phyloP scores from a whole-genome alignment of 2,113 vertebrate genomes.

The Cariama cristata region DNA sequence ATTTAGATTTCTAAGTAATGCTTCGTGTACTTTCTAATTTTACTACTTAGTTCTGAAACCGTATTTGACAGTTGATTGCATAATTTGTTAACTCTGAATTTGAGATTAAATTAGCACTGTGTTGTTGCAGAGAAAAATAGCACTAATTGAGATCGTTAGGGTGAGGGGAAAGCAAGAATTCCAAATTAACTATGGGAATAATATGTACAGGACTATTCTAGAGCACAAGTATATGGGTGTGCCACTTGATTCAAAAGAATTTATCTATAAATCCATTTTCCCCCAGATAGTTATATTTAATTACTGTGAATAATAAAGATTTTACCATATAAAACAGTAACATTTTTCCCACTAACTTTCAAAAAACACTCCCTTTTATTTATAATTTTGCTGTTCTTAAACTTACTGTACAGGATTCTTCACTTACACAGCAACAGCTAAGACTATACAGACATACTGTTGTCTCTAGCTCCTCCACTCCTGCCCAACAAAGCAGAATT shows the following conservation, averaged over 20 bases:
- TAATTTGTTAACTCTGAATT: neutral
- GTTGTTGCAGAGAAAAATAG: neutral
- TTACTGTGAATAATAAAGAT: neutral
- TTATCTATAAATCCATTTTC: neutral
- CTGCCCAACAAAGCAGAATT: neutral
- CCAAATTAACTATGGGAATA: neutral
- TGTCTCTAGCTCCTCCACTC: neutral
- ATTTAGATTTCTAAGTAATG: neutral
- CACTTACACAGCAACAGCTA: neutral
- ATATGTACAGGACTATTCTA: neutral
- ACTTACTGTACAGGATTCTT: neutral
- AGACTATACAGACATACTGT: neutral
- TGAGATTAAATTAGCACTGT: neutral
- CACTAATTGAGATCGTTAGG: neutral
- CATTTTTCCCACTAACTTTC: neutral
- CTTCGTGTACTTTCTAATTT: neutral
- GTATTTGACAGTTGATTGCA: neutral
- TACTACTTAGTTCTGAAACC: neutral
- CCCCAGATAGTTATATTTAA: neutral
- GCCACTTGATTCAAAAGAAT: neutral
- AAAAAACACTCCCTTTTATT: neutral
- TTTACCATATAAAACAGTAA: neutral
- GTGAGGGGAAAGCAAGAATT: neutral
- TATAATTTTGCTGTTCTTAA: neutral
- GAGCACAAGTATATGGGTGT: neutral